Evolutionary conservation across 2,888 invertebrate genomes (phyloP).

Genomic region (Pocota personata): DNA sequence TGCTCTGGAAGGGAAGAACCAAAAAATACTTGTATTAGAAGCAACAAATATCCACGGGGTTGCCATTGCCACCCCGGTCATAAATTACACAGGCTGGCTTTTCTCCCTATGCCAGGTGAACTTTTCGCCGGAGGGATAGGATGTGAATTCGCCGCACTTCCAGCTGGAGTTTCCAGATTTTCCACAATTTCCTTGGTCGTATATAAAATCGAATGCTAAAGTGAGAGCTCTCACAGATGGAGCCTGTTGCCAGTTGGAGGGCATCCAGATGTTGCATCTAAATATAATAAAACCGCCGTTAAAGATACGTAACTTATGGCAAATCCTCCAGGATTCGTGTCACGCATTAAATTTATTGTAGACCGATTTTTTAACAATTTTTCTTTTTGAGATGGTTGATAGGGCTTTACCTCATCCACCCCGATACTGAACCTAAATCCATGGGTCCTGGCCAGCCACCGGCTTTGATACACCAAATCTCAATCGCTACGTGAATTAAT

Average conservation of each 20-base stretch:
- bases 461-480: conserved; percentile 14
- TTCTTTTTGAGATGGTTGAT: not conserved
- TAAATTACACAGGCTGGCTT: conserved; percentile 48
- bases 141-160: conserved; percentile 57
- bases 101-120: conserved; percentile 29
- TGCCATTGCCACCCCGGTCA: conserved; percentile 10
- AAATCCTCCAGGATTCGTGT: not conserved
- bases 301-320: not conserved
- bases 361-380: not conserved
- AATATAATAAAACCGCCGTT: not conserved
- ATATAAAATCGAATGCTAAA: conserved; percentile 17
- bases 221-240: conserved; percentile 12
- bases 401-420: not conserved
- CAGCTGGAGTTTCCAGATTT: conserved; percentile 50
- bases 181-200: not conserved
- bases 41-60: conserved; percentile 65
- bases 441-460: not conserved
- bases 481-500: conserved; percentile 73
- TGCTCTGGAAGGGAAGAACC: conserved; percentile 54
- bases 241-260: not conserved
- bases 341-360: conserved; percentile 16
- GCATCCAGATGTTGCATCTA: not conserved
- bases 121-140: conserved; percentile 41
- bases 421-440: not conserved
- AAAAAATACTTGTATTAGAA: conserved; percentile 55